Conservation (phyloP, 64 coral and sea anemone species). For the Platygyra sinensis region DNA sequence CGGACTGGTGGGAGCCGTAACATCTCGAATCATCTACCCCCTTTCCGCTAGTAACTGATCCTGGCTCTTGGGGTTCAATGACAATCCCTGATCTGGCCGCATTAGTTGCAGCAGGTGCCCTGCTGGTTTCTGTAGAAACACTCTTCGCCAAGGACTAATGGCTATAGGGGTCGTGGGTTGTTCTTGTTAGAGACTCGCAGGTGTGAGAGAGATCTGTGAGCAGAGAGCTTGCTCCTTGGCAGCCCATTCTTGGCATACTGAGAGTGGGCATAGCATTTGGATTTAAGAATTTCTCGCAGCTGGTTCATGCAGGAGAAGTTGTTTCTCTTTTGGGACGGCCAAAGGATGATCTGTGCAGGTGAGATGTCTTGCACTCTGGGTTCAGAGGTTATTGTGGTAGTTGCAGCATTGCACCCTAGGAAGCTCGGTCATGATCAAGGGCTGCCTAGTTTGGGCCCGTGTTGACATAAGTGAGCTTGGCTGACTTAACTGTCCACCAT, state of each 20-base stretch:
- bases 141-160: neutral
- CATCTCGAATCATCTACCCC: too few species aligned
- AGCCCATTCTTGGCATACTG: conserved; percentile 37
- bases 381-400: conserved; percentile 33
- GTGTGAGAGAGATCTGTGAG: too few species aligned
- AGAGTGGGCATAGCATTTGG: conserved; percentile 14
- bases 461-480: conserved; percentile 55
- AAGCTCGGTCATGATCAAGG: conserved; percentile 59
- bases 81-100: conserved; percentile 74
- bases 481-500: neutral
- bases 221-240: neutral
- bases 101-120: conserved; percentile 44
- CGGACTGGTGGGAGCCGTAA: neutral
- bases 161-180: conserved; percentile 36
- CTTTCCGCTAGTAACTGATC: conserved; percentile 63
- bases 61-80: conserved; percentile 19
- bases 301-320: neutral
- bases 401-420: conserved; percentile 49
- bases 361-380: conserved; percentile 40
- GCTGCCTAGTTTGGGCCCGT: conserved; percentile 33
- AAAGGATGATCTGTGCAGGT: conserved; percentile 40
- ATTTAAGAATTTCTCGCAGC: conserved; percentile 39
- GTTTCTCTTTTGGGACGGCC: conserved; percentile 1
- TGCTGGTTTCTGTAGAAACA: neutral
- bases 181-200: neutral